Base-by-base conservation (phyloP, 2,888 invertebrate species). In the Erebia epiphron region DNA sequence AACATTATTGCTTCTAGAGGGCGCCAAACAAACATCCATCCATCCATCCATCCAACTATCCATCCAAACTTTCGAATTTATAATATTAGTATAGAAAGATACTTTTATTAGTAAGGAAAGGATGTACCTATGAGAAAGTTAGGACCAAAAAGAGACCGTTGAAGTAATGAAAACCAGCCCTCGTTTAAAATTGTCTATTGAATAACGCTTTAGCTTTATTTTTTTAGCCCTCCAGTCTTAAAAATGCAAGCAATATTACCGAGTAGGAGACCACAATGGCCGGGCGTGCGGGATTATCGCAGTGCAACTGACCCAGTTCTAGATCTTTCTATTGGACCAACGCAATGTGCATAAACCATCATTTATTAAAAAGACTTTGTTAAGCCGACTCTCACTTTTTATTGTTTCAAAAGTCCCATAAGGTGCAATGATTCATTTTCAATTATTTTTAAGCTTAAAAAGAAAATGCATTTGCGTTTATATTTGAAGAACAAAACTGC, bases 241-340 rank as follows among this genome's bases (percentile, higher is more conserved):
- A 70, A 70, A 70, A 72, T 69, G 50, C 58, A 21, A 67, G 69
- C 64, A 72, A 72, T 72, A 70, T 67, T 64, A 60, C 67, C 64
- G 64, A 72, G 58, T 69, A 64, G 49, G 49, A 70, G 16, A 69
- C 69, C 70, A 70, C 72, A 69, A 72, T 67, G 60, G 56, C 60
- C 35, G 49, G 58, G 63, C 70, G 57, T 67, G 41, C 70, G 46
- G 67, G 69, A 56, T 70, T 70, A 72, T 68, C 41, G 72, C 70
- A 67, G 61, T 72, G 67, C 69, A 70, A 72, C 72, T 72, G 72
- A 72, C 72, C 70, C 70, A 72, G 67, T 67, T 72, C 67, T 67
- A 58, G 54, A 70, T 70, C 64, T 69, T 64, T 70, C 70, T 67
- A 72, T 70, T 67, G 64, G 67, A 64, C 54, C 54, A 64, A 46